Conservation (phyloP, 2,797 vertebrate genomes). For the Champsocephalus gunnari region DNA sequence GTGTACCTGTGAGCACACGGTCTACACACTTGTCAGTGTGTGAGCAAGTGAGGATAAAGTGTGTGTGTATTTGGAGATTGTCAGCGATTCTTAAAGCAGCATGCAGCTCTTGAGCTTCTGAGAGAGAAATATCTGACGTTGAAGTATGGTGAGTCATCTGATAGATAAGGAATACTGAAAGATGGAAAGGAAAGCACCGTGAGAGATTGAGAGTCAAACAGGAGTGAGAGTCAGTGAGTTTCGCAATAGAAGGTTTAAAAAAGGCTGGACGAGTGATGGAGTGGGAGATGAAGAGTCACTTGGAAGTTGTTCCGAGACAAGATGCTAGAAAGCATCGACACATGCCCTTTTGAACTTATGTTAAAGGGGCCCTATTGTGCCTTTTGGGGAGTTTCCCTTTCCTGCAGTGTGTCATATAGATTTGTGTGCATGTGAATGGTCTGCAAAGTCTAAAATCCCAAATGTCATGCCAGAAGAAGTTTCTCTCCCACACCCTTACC, state of each 20-base stretch:
- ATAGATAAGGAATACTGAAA: constrained; percentile 64
- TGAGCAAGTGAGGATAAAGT: constrained; percentile 37
- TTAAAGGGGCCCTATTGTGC: neutral
- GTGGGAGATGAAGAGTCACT: constrained; percentile 32
- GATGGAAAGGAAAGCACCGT: constrained; percentile 8
- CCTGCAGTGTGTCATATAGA: too few relatives aligned
- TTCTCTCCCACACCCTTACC: too few relatives aligned
- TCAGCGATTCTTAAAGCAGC: constrained; percentile 61
- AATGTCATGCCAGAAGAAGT: too few relatives aligned
- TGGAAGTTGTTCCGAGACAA: constrained; percentile 18
- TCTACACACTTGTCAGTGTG: constrained; percentile 29
- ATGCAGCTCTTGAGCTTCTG: constrained; percentile 56
- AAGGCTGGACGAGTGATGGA: constrained; percentile 22
- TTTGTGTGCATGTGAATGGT: too few relatives aligned
- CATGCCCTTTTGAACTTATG: constrained; percentile 15
- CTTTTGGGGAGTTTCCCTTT: too few relatives aligned
- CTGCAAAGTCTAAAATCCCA: too few relatives aligned
- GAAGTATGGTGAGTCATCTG: constrained; percentile 73
- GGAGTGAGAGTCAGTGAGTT: constrained; percentile 30
- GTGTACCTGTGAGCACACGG: constrained; percentile 34
- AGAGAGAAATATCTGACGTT: constrained; percentile 56
- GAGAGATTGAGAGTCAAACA: constrained; percentile 16
- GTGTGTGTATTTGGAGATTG: constrained; percentile 44
- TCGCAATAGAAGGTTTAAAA: constrained; percentile 35
- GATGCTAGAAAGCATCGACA: constrained; percentile 17